Evolutionary conservation across 2,888 invertebrate species (phyloP), one percentile per base, ranked within the genome.

Genomic region (Leptinotarsa rubiginosa): DNA sequence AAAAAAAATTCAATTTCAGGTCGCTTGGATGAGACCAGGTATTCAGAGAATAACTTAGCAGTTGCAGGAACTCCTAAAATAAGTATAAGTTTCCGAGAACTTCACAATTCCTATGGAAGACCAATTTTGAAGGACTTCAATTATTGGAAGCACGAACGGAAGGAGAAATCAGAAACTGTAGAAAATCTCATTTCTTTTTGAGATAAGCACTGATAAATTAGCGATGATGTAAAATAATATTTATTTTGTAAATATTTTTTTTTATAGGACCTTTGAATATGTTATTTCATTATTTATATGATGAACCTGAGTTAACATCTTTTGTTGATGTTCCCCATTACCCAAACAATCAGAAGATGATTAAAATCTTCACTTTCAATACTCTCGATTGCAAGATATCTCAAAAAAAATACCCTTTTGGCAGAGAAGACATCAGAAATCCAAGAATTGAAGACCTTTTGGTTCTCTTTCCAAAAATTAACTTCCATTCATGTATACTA

Each of bases 31-130:
- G 84, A 84, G 12, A 80, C 73, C 18, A 75, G 72, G 49, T 16
- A 74, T 52, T 67, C 74, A 12, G 77, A 77, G 22, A 76, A 50
- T 59, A 77, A 66, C 52, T 18, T 69, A 18, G 20, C 59, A 22
- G 47, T 74, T 15, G 22, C 75, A 22, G 47, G 76, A 54, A 47
- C 76, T 59, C 54, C 78, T 31, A 82, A 82, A 76, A 81, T 82
- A 52, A 90, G 89, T 81, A 88, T 92, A 5, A 90, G 92, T 0
- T 94, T 94, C 86, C 89, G 92, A 56, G 94, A 94, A 83, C 89
- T 94, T 50, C 94, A 94, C 86, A 92, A 91, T 4, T 89, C 91
- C 1, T 93, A 92, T 84, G 94, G 94, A 0, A 89, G 93, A 66
- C 91, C 90, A 79, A 91, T 94, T 77, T 87, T 94, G 41, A 89